Base-by-base conservation (phyloP, 2,113 vertebrate genomes). In the Dromiciops gliroides region DNA sequence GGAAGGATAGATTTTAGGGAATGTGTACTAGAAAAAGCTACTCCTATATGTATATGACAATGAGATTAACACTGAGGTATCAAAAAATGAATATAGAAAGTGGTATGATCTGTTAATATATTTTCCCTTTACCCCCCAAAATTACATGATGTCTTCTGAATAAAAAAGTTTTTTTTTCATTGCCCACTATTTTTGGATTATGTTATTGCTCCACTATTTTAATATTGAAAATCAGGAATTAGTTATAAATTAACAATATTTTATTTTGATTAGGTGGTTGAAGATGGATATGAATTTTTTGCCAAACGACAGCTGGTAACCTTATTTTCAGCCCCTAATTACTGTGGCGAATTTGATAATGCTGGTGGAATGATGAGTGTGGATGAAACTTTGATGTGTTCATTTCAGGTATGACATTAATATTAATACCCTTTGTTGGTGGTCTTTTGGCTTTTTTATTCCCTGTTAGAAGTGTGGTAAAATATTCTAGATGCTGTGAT, bases 351-450 rank as follows among this genome's bases (percentile, higher is more conserved):
- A 97, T 99, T 99, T 97, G 99, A 99, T 98, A 99, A 99, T 92
- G 99, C 99, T 95, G 99, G 99, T 89, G 99, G 99, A 97, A 99
- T 99, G 99, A 99, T 99, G 99, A 99, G 99, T 93, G 99, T 99
- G 67, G 99, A 99, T 96, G 99, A 99, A 97, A 99, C 99, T 92
- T 98, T 99, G 98, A 99, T 99, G 99, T 99, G 99, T 98, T 99
- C 99, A 52, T 99, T 99, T 98, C 99, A 99, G 99, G 99, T 99
- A 98, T 95, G 96, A 24, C 97, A 10, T 44, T 95, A 92, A 26
- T 53, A 51, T 24, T 89, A 90, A 31, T 31, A 50, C 48, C 25
- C 14, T 90, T 90, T 28, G 47, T 89, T 48, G 44, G 23, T 11
- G 48, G 19, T 22, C 44, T 75, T 23, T 83, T 14, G 12, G 14